Conservation (phyloP, 2,888 invertebrate genomes). For the Cryptus armator region DNA sequence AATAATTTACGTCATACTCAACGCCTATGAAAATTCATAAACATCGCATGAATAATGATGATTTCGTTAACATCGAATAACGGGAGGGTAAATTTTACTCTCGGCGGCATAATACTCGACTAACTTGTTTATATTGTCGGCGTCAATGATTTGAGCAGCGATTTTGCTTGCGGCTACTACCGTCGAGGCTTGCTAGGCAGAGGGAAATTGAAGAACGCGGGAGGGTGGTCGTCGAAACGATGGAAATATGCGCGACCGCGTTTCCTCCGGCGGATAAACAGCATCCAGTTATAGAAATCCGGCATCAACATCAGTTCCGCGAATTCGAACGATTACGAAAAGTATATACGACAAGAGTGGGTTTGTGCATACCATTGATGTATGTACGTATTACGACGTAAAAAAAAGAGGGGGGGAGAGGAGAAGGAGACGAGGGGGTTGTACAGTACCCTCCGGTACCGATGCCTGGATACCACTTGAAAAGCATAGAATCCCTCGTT, state of each 20-base stretch:
- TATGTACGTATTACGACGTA: slow-evolving; percentile 17
- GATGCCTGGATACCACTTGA: neutral
- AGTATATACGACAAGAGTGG: slow-evolving; percentile 44
- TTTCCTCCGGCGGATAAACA: slow-evolving; percentile 6
- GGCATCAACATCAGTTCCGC: slow-evolving; percentile 33
- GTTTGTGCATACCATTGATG: slow-evolving; percentile 36
- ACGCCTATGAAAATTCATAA: neutral
- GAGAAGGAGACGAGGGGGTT: neutral
- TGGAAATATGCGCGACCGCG: slow-evolving; percentile 44
- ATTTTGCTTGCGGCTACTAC: slow-evolving; percentile 22
- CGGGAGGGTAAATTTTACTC: neutral
- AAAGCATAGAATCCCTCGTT: neutral
- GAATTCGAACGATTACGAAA: slow-evolving; percentile 55
- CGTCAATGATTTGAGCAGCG: slow-evolving; percentile 33
- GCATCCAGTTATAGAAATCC: neutral
- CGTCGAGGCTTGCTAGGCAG: neutral
- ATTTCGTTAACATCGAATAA: neutral
- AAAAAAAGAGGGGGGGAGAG: neutral
- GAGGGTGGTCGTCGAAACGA: slow-evolving; percentile 30
- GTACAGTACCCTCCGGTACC: slow-evolving; percentile 8
- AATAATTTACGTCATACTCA: neutral
- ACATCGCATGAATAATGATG: neutral
- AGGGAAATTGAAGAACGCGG: slow-evolving; percentile 37
- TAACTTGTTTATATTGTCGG: slow-evolving; percentile 32
- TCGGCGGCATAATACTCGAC: neutral